These are phyloP conservation scores for Aphidius gifuensis DNA, from an alignment of 1,140 invertebrate species.

Conservation along the genomic window DNA sequence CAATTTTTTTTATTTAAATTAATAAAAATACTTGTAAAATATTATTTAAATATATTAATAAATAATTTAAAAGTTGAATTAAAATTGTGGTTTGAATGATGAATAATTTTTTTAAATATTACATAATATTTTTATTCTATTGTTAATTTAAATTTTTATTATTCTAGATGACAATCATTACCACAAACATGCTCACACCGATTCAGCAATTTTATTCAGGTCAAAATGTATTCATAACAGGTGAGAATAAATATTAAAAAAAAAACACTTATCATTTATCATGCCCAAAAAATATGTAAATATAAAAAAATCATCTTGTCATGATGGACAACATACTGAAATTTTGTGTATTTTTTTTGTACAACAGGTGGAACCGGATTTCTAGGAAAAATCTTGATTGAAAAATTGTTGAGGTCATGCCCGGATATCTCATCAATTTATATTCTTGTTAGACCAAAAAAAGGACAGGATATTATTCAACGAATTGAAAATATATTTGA, in stretches of 20 bases:
- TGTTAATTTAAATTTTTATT: slow-evolving; percentile 1
- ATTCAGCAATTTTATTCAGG: slow-evolving; percentile 44
- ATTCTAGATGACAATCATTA: slow-evolving; percentile 33
- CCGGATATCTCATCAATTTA: slow-evolving; percentile 71
- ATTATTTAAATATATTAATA: too few relatives aligned
- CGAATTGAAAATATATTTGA: slow-evolving; percentile 65
- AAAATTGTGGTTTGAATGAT: too few relatives aligned
- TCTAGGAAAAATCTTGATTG: slow-evolving; percentile 72
- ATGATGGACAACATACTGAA: neutral
- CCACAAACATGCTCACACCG: slow-evolving; percentile 24
- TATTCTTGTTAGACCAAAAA: slow-evolving; percentile 74
- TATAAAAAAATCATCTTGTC: too few relatives aligned
- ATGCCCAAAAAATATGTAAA: neutral
- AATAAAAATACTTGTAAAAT: too few relatives aligned
- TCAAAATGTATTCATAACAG: slow-evolving; percentile 51
- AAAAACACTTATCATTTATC: neutral
- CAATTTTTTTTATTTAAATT: too few relatives aligned
- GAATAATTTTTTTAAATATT: too few relatives aligned
- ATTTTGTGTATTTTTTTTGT: slow-evolving; percentile 20
- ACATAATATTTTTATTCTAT: too few relatives aligned
- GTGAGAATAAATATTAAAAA: slow-evolving; percentile 24
- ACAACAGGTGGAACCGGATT: slow-evolving; percentile 60
- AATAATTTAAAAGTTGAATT: too few relatives aligned
- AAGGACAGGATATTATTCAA: slow-evolving; percentile 64
- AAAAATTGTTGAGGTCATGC: slow-evolving; percentile 79